These are phyloP conservation scores for Eristalis intricaria DNA, from an alignment of 2,888 invertebrate species.

Conservation along the genomic window DNA sequence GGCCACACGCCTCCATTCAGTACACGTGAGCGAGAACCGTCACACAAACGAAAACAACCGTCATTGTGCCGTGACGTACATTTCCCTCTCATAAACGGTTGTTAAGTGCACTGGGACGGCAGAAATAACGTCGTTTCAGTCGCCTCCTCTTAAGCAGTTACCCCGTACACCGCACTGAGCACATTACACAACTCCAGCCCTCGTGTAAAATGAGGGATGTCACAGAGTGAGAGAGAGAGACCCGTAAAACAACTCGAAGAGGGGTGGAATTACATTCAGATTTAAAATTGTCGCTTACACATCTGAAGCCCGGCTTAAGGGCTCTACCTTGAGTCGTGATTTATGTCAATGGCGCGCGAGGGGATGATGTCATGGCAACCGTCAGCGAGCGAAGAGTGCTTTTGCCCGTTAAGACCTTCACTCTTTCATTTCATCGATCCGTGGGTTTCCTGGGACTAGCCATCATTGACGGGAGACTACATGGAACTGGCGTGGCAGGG, in stretches of 20 bases:
- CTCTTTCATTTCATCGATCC: conserved; percentile 23
- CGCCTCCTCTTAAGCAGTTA: conserved; percentile 13
- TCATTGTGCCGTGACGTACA: conserved; percentile 20
- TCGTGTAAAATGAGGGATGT: conserved; percentile 46
- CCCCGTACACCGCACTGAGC: conserved; percentile 6
- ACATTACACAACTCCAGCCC: conserved; percentile 27
- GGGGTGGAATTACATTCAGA: conserved; percentile 60
- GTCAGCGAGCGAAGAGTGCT: neutral
- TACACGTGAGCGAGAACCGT: neutral
- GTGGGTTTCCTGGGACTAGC: neutral
- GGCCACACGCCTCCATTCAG: neutral
- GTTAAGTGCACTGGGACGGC: conserved; percentile 51
- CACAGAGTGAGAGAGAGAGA: no score
- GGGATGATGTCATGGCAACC: conserved; percentile 58
- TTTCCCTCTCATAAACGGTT: conserved; percentile 59
- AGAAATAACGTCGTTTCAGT: conserved; percentile 28
- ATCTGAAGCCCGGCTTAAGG: conserved; percentile 55
- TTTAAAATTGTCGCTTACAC: conserved; percentile 63
- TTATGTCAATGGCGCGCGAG: conserved; percentile 62
- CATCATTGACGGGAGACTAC: neutral
- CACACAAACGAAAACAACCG: neutral
- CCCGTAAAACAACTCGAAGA: conserved; percentile 42
- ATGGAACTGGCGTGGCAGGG: conserved; percentile 34
- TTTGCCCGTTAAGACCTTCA: conserved; percentile 9
- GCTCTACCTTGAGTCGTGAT: conserved; percentile 63